A percentile compares a stretch with the other conserved stretches of the same genome.
Evolutionary conservation across 92 coral and sea anemone genomes (phyloP).

Genomic region (Porites divaricata): DNA sequence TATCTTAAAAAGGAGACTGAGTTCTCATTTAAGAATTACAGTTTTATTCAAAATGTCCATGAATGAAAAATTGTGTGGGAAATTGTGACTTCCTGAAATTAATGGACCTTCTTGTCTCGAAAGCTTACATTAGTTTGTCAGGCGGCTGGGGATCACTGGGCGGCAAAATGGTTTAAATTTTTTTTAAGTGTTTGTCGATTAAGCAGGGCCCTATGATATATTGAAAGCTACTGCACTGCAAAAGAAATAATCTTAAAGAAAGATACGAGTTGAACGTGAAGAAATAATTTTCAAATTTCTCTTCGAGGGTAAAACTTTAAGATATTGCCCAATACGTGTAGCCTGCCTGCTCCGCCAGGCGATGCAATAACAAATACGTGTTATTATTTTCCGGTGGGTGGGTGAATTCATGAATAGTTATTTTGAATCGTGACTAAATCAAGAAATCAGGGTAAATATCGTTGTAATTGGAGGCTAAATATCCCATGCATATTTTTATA

Average conservation of each 20-base stretch:
- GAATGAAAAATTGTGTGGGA: too few species aligned
- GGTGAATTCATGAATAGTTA: constrained; percentile 13
- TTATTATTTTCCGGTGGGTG: constrained; percentile 19
- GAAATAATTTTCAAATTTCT: too few species aligned
- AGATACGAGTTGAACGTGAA: background rate
- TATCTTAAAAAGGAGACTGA: too few species aligned
- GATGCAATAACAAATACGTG: constrained; percentile 22
- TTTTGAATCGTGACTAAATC: constrained; percentile 26
- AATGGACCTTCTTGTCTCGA: too few species aligned
- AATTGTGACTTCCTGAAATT: too few species aligned
- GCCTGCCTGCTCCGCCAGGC: background rate
- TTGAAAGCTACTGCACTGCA: background rate
- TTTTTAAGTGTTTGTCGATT: too few species aligned
- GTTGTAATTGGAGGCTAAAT: background rate
- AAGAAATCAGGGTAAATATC: constrained; percentile 5
- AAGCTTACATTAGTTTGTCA: too few species aligned
- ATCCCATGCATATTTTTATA: background rate
- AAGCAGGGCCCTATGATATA: too few species aligned
- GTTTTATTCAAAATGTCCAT: too few species aligned
- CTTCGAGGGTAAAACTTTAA: background rate
- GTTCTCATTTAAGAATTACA: too few species aligned
- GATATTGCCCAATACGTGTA: background rate
- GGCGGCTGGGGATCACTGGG: too few species aligned
- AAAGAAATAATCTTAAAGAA: background rate
- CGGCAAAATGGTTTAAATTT: too few species aligned